These are phyloP conservation scores for Onychostruthus taczanowskii DNA, from an alignment of 2,113 vertebrate species.

Conservation along the genomic window DNA sequence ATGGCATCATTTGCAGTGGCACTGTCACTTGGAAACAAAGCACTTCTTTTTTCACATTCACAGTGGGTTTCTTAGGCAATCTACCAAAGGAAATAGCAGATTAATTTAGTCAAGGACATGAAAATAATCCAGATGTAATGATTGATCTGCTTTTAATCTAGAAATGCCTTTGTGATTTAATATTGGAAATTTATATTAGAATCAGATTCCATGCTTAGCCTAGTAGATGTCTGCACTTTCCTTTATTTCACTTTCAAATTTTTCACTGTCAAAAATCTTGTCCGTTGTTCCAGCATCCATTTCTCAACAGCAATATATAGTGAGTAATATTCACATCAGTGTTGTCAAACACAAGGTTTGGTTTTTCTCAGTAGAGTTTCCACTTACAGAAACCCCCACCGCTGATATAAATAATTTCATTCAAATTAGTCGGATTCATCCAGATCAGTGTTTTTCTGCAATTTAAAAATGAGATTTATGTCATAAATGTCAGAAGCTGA, in stretches of 20 bases:
- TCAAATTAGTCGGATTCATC: background rate
- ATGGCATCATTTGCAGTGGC: background rate
- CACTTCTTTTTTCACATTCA: background rate
- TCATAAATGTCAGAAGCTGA: background rate
- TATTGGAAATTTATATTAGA: background rate
- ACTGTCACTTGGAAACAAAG: background rate
- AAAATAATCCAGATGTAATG: background rate
- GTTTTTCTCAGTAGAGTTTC: background rate
- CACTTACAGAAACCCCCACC: fast-evolving
- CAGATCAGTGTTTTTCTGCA: background rate
- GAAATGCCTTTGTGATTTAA: background rate
- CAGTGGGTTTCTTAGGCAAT: background rate
- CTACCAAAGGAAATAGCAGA: background rate
- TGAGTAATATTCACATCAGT: background rate
- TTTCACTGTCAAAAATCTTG: background rate
- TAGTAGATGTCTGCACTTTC: background rate
- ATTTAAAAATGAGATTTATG: background rate
- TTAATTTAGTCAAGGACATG: background rate
- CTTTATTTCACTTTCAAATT: background rate
- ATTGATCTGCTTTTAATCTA: background rate
- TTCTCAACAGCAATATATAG: background rate
- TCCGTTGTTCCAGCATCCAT: background rate
- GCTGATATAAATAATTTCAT: background rate
- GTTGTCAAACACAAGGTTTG: background rate
- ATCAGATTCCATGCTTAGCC: background rate